A percentile compares a stretch with the other conserved stretches of the same genome.
These are phyloP conservation scores for Silurus glanis DNA, from an alignment of 2,113 vertebrate species.

Conservation along the genomic window DNA sequence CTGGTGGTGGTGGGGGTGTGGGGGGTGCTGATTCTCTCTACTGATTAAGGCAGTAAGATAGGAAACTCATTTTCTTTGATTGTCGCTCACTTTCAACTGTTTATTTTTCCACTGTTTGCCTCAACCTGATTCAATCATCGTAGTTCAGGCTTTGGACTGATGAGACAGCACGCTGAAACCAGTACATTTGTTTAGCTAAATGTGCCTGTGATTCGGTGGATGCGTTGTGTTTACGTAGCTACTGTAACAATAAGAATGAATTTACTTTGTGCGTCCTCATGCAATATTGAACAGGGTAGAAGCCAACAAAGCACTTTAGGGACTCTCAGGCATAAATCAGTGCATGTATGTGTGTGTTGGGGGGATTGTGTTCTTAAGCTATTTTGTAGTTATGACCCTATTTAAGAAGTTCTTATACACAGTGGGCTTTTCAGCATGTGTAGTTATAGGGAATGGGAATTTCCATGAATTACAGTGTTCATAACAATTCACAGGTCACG, in stretches of 20 bases:
- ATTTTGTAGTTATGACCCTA: constrained; percentile 56
- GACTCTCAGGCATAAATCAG: constrained; percentile 57
- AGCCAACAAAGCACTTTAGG: constrained; percentile 64
- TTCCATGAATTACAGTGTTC: neutral
- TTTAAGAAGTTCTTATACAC: constrained; percentile 60
- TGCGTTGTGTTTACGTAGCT: constrained; percentile 72
- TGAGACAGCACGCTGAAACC: constrained; percentile 46
- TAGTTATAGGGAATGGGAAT: neutral
- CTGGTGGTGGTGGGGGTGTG: no score
- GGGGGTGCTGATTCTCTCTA: constrained; percentile 13
- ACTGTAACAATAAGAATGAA: constrained; percentile 70
- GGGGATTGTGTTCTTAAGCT: constrained; percentile 38
- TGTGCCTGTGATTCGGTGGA: constrained; percentile 69
- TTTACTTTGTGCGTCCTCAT: constrained; percentile 70
- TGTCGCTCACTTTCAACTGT: constrained; percentile 62
- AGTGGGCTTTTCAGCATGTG: constrained; percentile 23
- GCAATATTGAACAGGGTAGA: constrained; percentile 71
- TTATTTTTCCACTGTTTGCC: constrained; percentile 2
- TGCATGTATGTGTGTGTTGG: constrained; percentile 33
- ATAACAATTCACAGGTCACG: neutral
- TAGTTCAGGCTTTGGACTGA: constrained; percentile 10
- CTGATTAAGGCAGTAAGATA: neutral
- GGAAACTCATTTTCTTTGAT: constrained; percentile 17
- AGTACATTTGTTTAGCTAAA: constrained; percentile 70
- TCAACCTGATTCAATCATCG: neutral